phyloP scores from a whole-genome alignment of 1,140 invertebrate species.

The Steinernema feltiae region DNA sequence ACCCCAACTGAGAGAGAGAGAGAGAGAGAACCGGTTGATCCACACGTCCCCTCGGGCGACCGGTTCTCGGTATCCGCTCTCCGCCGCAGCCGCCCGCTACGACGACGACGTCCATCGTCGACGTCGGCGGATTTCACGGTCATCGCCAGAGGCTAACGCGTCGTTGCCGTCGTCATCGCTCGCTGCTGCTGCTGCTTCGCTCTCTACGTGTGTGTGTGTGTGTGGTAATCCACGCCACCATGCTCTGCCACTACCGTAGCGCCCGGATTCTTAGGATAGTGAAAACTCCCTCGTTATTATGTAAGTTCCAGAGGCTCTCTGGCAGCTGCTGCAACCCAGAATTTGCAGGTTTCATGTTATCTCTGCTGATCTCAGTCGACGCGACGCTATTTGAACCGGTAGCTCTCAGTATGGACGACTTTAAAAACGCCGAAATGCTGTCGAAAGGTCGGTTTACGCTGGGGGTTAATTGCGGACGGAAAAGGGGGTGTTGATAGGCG shows the following conservation, averaged over 20 bases:
- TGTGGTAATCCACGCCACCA: background rate
- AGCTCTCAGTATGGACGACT: conserved; percentile 6
- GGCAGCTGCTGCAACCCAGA: no score
- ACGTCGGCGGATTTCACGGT: conserved; percentile 10
- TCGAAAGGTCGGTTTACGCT: background rate
- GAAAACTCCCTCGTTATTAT: no score
- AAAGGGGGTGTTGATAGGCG: background rate
- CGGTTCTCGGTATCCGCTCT: conserved; percentile 11
- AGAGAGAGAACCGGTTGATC: no score
- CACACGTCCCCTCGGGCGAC: no score
- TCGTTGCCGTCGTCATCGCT: background rate
- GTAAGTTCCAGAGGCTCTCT: no score
- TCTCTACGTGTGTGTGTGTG: no score
- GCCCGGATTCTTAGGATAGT: no score
- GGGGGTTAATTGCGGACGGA: background rate
- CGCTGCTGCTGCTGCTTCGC: no score
- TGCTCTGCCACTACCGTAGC: no score
- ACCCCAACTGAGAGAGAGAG: no score
- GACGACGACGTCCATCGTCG: background rate
- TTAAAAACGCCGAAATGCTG: background rate
- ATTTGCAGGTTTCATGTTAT: no score
- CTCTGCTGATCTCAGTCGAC: background rate
- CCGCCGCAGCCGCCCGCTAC: background rate
- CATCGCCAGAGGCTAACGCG: conserved; percentile 14
- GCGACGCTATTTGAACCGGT: background rate